Conservation (phyloP, 2,113 vertebrate genomes). For the Anhinga anhinga region DNA sequence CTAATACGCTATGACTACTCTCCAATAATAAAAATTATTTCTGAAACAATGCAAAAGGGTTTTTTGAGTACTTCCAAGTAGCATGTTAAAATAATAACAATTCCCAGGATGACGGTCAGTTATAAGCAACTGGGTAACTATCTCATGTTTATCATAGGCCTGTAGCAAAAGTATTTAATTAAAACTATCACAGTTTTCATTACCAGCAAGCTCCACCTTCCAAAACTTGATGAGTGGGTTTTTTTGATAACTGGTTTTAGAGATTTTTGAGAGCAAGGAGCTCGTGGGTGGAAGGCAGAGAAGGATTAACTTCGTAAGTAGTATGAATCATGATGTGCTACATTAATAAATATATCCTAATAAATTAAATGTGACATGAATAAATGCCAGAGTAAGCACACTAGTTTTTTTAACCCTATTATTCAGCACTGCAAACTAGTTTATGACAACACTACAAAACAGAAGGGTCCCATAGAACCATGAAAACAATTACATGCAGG, state of each 20-base stretch:
- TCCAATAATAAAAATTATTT: neutral
- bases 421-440: neutral
- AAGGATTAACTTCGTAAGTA: neutral
- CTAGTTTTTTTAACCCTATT: neutral
- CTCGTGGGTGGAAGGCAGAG: neutral
- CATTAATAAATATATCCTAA: slow-evolving; percentile 1
- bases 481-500: neutral
- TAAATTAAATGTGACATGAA: neutral
- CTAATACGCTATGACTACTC: neutral
- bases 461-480: neutral
- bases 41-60: neutral
- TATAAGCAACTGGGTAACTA: neutral
- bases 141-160: neutral
- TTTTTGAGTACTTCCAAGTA: neutral
- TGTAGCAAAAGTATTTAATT: neutral
- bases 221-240: neutral
- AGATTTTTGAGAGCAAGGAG: neutral
- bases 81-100: neutral
- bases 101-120: neutral
- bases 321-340: neutral
- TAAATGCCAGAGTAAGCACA: neutral
- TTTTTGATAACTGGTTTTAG: neutral
- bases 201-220: neutral
- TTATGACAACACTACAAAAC: neutral
- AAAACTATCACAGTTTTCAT: neutral